Evolutionary conservation across 2,888 invertebrate species (phyloP).

Genomic region (Dryocosmus kuriphilus): DNA sequence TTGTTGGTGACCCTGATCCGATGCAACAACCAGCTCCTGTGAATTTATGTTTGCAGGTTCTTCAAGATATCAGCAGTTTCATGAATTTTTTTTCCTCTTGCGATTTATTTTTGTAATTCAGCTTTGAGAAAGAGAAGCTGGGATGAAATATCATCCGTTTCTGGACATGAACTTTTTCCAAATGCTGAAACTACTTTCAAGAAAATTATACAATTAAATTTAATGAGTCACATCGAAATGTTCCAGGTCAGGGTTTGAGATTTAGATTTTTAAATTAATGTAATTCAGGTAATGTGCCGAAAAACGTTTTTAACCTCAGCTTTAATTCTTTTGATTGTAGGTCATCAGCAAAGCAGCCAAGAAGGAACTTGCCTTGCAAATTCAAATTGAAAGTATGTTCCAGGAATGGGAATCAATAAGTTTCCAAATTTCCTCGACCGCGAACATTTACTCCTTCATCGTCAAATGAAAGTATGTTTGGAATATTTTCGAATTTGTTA

Average conservation of each 20-base stretch:
- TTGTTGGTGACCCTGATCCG: slow-evolving; percentile 77
- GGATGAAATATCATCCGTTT: slow-evolving; percentile 82
- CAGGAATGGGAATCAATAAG: slow-evolving; percentile 79
- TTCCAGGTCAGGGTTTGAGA: not conserved
- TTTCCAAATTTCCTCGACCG: slow-evolving; percentile 76
- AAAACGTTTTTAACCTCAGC: too few species aligned
- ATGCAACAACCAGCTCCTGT: slow-evolving; percentile 78
- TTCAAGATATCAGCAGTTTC: slow-evolving; percentile 83
- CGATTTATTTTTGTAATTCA: slow-evolving; percentile 86
- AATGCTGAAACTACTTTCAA: slow-evolving; percentile 82
- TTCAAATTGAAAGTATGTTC: slow-evolving; percentile 80
- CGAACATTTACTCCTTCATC: slow-evolving; percentile 77
- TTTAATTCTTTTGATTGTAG: slow-evolving; percentile 72
- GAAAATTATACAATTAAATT: slow-evolving; percentile 80
- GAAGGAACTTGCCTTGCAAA: slow-evolving; percentile 79
- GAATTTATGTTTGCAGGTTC: slow-evolving; percentile 76
- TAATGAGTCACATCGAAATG: slow-evolving; percentile 75
- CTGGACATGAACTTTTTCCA: slow-evolving; percentile 81
- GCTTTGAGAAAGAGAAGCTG: slow-evolving; percentile 82
- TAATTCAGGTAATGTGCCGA: not conserved
- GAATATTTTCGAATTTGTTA: slow-evolving; percentile 82
- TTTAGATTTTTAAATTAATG: too few species aligned
- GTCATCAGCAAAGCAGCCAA: slow-evolving; percentile 81
- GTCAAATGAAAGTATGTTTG: slow-evolving; percentile 80
- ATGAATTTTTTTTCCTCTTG: slow-evolving; percentile 89